These are phyloP conservation scores for Leptodactylus fallax DNA, from an alignment of 2,797 vertebrate species.

Conservation along the genomic window DNA sequence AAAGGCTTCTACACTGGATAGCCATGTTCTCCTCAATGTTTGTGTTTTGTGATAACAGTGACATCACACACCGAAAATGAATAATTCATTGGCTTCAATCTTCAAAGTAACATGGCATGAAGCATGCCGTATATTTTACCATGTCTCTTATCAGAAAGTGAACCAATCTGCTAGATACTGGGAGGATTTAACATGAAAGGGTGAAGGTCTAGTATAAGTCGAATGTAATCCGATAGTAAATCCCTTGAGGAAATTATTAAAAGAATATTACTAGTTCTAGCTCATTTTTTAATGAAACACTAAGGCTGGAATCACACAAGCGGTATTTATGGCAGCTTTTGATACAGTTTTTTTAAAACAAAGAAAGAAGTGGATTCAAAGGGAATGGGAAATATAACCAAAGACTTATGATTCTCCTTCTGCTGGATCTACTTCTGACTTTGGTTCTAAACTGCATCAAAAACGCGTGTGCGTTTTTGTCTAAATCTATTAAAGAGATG, in stretches of 20 bases:
- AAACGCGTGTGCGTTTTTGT: too few relatives aligned
- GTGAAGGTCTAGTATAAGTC: not conserved
- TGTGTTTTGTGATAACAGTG: conserved; percentile 1
- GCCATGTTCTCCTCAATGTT: not conserved
- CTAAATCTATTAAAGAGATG: too few relatives aligned
- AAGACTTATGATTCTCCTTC: too few relatives aligned
- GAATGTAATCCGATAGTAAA: not conserved
- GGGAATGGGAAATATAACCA: too few relatives aligned
- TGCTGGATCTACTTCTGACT: too few relatives aligned
- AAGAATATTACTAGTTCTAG: not conserved
- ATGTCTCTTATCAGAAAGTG: conserved; percentile 5
- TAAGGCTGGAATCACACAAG: not conserved
- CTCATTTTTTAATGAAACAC: not conserved
- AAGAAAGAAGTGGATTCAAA: too few relatives aligned
- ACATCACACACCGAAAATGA: not conserved
- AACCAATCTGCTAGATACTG: not conserved
- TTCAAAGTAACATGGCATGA: not conserved
- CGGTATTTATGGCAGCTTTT: too few relatives aligned
- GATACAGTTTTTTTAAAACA: too few relatives aligned
- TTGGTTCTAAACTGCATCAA: too few relatives aligned
- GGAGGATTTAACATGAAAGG: not conserved
- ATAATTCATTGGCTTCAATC: conserved; percentile 3
- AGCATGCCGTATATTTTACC: not conserved
- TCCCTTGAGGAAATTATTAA: not conserved
- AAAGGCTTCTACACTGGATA: not conserved